Base-by-base conservation (phyloP, 2,113 vertebrate genomes). In the Paratilapia polleni region DNA sequence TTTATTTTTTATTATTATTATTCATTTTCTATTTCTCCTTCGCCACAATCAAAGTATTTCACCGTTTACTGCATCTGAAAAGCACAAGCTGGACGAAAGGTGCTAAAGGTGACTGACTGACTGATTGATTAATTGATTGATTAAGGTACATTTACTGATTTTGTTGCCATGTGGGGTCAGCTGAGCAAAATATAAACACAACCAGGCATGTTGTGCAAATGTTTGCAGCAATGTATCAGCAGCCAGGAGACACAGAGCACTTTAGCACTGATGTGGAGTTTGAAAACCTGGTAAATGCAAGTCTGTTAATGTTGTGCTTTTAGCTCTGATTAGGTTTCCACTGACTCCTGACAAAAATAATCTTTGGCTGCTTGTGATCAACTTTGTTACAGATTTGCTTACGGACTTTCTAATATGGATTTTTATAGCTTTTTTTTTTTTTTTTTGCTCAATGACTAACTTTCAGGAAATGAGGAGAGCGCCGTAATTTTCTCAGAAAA, bases 21-120 rank as follows among this genome's bases (percentile, higher is more conserved):
- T 8, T 0, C 64, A 19, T 26, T 68, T 47, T 47, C 14, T 4
- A 2, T 47, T 47, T 26, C 36, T 8, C 36, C 36, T 36, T 3
- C 6, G 36, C 36, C 6, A 6, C 12, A 41, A 8, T 41, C 38
- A 41, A 41, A 41, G 9, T 11, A 41, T 3, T 41, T 41, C 5
- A 68, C 38, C 6, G 5, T 0, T 26, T 26, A 41, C 41, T 68
- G 14, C 64, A 68, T 47, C 3, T 47, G 38, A 47, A 66, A 41
- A 47, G 64, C 64, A 26, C 38, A 19, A 0, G 22, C 38, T 68
- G 64, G 38, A 68, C 2, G 4, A 22, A 47, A 14, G 17, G 68
- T 14, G 68, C 43, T 31, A 73, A 34, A 52, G 47, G 47, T n/a
- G 68, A 54, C 20, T 73, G 28, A 59, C 24, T 66, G n/a, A 66